Evolutionary conservation across 2,113 vertebrate species (phyloP), one percentile per base, ranked within the genome.

Genomic region (Ranitomeya variabilis): DNA sequence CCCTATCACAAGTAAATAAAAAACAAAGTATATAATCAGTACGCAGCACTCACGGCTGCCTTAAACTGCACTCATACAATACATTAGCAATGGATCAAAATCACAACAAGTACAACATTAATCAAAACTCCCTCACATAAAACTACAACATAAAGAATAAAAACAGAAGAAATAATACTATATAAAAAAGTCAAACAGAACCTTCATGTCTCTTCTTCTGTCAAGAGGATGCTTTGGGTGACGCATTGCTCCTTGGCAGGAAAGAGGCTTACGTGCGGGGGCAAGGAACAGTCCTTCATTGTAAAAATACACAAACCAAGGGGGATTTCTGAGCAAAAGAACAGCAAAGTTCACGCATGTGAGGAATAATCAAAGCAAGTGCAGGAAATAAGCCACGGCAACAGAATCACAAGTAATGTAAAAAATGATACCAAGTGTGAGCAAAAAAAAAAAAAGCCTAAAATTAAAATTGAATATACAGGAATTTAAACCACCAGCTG

Each of bases 321-420:
- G 92, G 92, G 92, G 91, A 93, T 94, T 94, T 92, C 90, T 78
- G 45, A 66, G 69, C 62, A 86, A 90, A 83, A 91, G 87, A 88
- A 87, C 91, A 83, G 93, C 93, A 94, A 90, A 91, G 90, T 91
- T 86, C 92, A 94, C 93, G 91, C 93, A 94, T 92, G 90, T 93
- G 77, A 91, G 93, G 91, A 93, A 95, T 94, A 95, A 94, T 94
- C 94, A 95, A 95, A 96, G 95, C 94, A 91, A 95, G 93, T 95
- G 96, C 94, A 95, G 94, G 95, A 94, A 93, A 94, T 93, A 92
- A 93, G 71, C 94, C 96, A 99, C 97, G 92, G 93, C 91, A 95
- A 96, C 93, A 80, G 94, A 95, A 91, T 93, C 94, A 95, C 95
- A 94, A 91, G 90, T 92, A 95, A 95, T 95, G 95, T 94, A 93